Evolutionary conservation across 2,888 invertebrate species (phyloP).

Genomic region (Synanthedon formicaeformis): DNA sequence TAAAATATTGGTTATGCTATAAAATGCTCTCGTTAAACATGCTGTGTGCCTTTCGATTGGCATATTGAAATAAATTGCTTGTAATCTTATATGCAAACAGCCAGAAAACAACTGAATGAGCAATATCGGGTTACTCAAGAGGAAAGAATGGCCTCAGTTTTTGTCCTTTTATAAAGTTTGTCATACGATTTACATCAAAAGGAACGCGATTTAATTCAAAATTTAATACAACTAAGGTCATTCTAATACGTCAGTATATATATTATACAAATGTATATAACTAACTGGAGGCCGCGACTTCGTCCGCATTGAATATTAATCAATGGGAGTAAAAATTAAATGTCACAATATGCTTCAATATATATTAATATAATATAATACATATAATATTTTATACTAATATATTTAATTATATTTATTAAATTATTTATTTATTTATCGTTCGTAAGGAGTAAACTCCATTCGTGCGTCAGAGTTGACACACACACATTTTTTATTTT

Average conservation of each 20-base stretch:
- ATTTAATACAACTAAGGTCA: neutral
- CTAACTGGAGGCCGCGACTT: too few species aligned
- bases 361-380: too few species aligned
- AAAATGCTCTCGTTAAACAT: slow-evolving; percentile 42
- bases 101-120: slow-evolving; percentile 65
- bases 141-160: slow-evolving; percentile 43
- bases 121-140: slow-evolving; percentile 58
- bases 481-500: too few species aligned
- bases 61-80: slow-evolving; percentile 66
- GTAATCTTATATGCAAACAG: slow-evolving; percentile 69
- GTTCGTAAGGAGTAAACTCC: too few species aligned
- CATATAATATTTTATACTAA: too few species aligned
- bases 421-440: too few species aligned
- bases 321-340: too few species aligned
- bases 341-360: too few species aligned
- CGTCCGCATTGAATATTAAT: too few species aligned
- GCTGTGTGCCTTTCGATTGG: slow-evolving; percentile 48
- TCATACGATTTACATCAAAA: slow-evolving; percentile 16
- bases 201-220: neutral
- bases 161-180: slow-evolving; percentile 35
- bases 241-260: neutral
- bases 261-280: neutral
- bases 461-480: too few species aligned
- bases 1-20: slow-evolving; percentile 30
- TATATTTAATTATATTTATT: too few species aligned